Conservation (phyloP, 1,140 invertebrate genomes). For the Doryteuthis pealeii region DNA sequence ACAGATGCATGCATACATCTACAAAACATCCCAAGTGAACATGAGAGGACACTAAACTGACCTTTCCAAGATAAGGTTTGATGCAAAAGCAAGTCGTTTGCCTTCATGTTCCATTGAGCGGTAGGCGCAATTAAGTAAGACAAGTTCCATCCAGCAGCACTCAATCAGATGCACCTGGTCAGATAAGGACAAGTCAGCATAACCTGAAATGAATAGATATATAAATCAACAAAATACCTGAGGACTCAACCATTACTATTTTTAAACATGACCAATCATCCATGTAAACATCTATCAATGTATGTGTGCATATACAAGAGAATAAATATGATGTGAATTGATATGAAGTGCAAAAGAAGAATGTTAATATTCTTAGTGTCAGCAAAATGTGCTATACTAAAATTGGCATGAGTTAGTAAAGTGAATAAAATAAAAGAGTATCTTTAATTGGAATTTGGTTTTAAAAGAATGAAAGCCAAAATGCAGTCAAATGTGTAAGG, state of each 20-base stretch:
- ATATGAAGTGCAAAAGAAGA: too few relatives aligned
- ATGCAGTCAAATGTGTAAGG: too few relatives aligned
- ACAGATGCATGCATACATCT: too few relatives aligned
- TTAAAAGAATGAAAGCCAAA: too few relatives aligned
- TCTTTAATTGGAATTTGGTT: too few relatives aligned
- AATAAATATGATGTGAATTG: too few relatives aligned
- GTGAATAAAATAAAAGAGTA: too few relatives aligned
- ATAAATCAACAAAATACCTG: not conserved
- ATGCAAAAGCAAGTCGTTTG: conserved; percentile 48
- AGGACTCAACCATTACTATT: not conserved
- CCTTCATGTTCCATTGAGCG: conserved; percentile 52
- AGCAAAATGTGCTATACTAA: too few relatives aligned
- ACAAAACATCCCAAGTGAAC: too few relatives aligned
- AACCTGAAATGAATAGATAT: conserved; percentile 37
- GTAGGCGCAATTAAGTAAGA: conserved; percentile 51
- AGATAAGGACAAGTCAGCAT: conserved; percentile 49
- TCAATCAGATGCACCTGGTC: conserved; percentile 56
- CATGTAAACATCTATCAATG: not conserved
- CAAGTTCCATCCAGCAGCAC: conserved; percentile 55
- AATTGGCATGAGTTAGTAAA: too few relatives aligned
- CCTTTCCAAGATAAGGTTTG: conserved; percentile 53
- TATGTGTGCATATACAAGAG: not conserved
- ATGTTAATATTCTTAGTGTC: too few relatives aligned
- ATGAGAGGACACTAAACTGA: too few relatives aligned
- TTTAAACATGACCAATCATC: not conserved